Conservation (phyloP, 2,113 vertebrate genomes). For the Uria aalge region DNA sequence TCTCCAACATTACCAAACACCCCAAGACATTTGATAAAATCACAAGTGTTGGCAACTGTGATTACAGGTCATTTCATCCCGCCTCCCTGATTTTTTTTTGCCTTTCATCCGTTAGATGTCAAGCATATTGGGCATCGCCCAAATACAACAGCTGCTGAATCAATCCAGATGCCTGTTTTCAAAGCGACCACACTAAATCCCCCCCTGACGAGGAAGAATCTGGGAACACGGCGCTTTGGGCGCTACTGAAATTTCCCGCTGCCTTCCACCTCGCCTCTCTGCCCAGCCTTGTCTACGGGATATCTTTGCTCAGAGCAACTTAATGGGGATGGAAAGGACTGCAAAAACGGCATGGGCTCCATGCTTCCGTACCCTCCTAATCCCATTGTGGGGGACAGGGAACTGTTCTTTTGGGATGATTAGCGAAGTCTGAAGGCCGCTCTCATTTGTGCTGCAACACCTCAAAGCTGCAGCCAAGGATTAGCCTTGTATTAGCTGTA, state of each 20-base stretch:
- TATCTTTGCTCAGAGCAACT: not conserved
- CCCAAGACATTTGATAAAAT: not conserved
- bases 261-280: not conserved
- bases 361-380: not conserved
- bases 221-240: fast-evolving
- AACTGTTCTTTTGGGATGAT: slow-evolving; percentile 3
- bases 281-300: not conserved
- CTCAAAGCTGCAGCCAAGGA: slow-evolving; percentile 7
- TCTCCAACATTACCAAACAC: not conserved
- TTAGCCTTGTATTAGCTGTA: not conserved
- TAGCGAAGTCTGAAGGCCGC: slow-evolving; percentile 20
- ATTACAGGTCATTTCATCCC: not conserved
- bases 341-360: not conserved
- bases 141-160: not conserved
- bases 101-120: not conserved
- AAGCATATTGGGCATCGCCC: not conserved
- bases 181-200: not conserved
- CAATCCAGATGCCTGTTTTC: not conserved
- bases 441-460: not conserved
- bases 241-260: not conserved
- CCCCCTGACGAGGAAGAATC: not conserved
- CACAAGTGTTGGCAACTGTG: not conserved
- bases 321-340: not conserved
- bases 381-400: not conserved
- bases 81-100: not conserved